Evolutionary conservation across 2,797 vertebrate species (phyloP), one percentile per base, ranked within the genome.

Genomic region (Silurus lanzhouensis): DNA sequence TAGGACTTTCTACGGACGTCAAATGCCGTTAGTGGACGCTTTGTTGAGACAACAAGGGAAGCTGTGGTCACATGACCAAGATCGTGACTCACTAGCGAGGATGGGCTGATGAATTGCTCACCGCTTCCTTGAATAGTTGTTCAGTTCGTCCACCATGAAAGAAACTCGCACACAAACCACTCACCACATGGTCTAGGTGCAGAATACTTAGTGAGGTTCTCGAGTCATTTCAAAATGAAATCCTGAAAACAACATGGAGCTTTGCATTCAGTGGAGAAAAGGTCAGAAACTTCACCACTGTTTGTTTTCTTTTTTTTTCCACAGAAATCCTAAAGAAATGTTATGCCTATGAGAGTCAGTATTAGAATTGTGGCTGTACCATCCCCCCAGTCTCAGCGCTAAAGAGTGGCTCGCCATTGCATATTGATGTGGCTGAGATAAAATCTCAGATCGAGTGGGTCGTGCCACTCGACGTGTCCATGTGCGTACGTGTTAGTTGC

Each of bases 401-500:
- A 27, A 71, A 70, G 81, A 87, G 87, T 83, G 85, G 78, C 52
- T 63, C 60, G 83, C 82, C 83, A 77, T 88, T 90, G 88, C 89
- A 90, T 90, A 90, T 88, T 82, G 15, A 72, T 46, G 66, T 68
- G 75, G 79, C 57, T 67, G 79, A 78, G 64, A 81, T 66, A 19
- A 74, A 71, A 61, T 25, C 64, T 63, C 60, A 71, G 78, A 60
- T 81, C 77, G 77, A 84, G 86, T 77, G 38, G 38, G 70, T 70
- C 22, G 70, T 84, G 63, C 60, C 52, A 66, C 74, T 66, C 55
- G 38, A 75, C 15, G 70, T 46, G 82, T 85, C 55, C 75, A 9
- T 88, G 52, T 90, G 89, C 89, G 84, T 91, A 77, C 20, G 86
- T 89, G 88, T 89, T 86, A 89, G 89, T 83, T 84, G 87, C 86